Percentiles rank a stretch among this genome's conserved stretches.
Conservation (phyloP, 37 sponge, comb jelly and placozoan species). For the Spongilla lacustris region DNA sequence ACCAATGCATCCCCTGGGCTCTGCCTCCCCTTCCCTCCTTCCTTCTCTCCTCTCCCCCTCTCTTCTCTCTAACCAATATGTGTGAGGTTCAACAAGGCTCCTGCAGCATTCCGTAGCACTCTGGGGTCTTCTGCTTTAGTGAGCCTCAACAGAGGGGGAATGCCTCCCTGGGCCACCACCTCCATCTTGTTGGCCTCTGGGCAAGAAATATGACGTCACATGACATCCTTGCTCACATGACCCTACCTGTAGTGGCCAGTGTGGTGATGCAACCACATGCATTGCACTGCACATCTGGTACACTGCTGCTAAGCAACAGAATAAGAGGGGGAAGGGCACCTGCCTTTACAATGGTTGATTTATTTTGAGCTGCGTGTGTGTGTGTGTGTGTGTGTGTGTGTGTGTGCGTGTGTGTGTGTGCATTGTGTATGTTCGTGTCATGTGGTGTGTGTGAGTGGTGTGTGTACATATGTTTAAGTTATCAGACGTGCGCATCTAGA, state of each 20-base stretch:
- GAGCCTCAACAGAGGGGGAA: constrained; percentile 63
- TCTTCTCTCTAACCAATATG: constrained; percentile 64
- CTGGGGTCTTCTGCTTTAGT: constrained; percentile 41
- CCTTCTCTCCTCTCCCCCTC: not conserved
- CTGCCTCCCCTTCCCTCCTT: too few relatives aligned
- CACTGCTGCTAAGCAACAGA: constrained; percentile 45
- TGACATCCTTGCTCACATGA: not conserved
- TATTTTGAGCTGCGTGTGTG: constrained; percentile 60
- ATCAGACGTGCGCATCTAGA: too few relatives aligned
- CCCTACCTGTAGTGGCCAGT: constrained; percentile 82
- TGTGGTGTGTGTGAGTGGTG: not conserved
- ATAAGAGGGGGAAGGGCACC: constrained; percentile 81
- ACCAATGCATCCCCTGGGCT: too few relatives aligned
- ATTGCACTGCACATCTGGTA: constrained; percentile 89
- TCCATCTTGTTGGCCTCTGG: constrained; percentile 75
- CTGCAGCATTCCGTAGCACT: constrained; percentile 84
- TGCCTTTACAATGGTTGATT: constrained; percentile 65
- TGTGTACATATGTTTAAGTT: not conserved
- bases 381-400: not conserved
- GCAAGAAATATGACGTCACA: not conserved
- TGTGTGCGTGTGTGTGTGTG: not conserved
- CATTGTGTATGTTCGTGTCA: too few relatives aligned
- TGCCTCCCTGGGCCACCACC: constrained; percentile 74
- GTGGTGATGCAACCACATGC: constrained; percentile 93
- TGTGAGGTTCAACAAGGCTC: constrained; percentile 85